These are phyloP conservation scores for Incurvaria masculella DNA, from an alignment of 2,888 invertebrate genomes.

Conservation along the genomic window DNA sequence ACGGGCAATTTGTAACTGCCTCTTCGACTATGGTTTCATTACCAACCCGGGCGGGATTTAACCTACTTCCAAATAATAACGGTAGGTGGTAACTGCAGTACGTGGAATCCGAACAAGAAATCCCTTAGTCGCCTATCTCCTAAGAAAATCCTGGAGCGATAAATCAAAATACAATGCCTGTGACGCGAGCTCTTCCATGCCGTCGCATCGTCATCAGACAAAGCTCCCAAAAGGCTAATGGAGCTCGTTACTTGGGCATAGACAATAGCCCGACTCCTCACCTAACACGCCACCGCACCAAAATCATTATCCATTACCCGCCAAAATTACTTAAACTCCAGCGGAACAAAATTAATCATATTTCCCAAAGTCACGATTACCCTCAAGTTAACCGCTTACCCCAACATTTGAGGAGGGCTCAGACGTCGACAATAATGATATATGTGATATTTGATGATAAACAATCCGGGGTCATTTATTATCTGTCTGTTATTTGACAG, in stretches of 20 bases:
- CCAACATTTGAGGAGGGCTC: not conserved
- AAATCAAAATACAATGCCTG: too few relatives aligned
- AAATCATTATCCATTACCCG: slow-evolving; percentile 43
- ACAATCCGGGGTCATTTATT: slow-evolving; percentile 64
- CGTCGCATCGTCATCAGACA: too few relatives aligned
- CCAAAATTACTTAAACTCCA: slow-evolving; percentile 40
- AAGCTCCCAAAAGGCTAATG: too few relatives aligned
- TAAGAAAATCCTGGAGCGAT: too few relatives aligned
- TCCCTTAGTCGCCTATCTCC: too few relatives aligned
- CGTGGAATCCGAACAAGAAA: too few relatives aligned
- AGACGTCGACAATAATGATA: slow-evolving; percentile 51
- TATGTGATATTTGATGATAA: slow-evolving; percentile 60
- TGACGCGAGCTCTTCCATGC: too few relatives aligned
- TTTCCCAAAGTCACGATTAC: slow-evolving; percentile 33
- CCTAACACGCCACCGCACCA: slow-evolving; percentile 21
- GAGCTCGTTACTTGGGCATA: not conserved
- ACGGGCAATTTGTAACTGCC: too few relatives aligned
- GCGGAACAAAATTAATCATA: slow-evolving; percentile 56
- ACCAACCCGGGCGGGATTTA: too few relatives aligned
- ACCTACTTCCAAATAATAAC: too few relatives aligned
- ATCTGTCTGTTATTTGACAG: slow-evolving; percentile 65
- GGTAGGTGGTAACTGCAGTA: too few relatives aligned
- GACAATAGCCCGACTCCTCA: not conserved
- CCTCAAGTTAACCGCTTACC: slow-evolving; percentile 34
- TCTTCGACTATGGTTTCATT: too few relatives aligned